Percentiles rank a stretch among this genome's conserved stretches.
Evolutionary conservation across 2,113 vertebrate species (phyloP).

Genomic region (Perognathus longimembris): DNA sequence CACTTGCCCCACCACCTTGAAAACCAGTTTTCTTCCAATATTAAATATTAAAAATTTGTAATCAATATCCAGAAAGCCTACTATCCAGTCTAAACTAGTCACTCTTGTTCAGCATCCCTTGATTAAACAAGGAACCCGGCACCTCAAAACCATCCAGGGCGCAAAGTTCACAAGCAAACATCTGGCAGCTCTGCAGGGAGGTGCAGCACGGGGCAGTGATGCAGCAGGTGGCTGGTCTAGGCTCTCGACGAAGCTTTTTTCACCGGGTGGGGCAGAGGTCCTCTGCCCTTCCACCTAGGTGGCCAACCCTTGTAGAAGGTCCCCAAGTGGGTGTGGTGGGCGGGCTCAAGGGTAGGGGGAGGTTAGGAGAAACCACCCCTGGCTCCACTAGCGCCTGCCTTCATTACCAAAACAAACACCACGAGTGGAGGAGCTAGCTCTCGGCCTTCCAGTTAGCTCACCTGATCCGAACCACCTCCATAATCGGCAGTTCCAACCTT

Average conservation of each 20-base stretch:
- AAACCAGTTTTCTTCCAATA: constrained; percentile 83
- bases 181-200: not conserved
- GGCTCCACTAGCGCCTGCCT: not conserved
- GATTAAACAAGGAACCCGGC: constrained; percentile 54
- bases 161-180: constrained; percentile 50
- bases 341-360: not conserved
- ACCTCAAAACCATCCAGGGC: constrained; percentile 31
- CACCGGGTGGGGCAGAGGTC: not conserved
- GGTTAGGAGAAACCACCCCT: not conserved
- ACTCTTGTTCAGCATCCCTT: constrained; percentile 1
- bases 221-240: not conserved
- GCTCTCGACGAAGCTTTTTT: not conserved
- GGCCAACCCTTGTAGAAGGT: not conserved
- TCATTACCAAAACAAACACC: constrained; percentile 74
- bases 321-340: not conserved
- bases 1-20: not conserved
- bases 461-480: constrained; percentile 72
- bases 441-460: constrained; percentile 24
- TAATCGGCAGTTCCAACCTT: constrained; percentile 77
- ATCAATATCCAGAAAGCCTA: not conserved
- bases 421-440: not conserved
- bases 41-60: not conserved
- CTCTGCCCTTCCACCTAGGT: not conserved
- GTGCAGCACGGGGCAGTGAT: not conserved
- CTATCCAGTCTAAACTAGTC: not conserved